Base-by-base conservation (phyloP, 2,888 invertebrate species). In the Ectropis crepuscularia region DNA sequence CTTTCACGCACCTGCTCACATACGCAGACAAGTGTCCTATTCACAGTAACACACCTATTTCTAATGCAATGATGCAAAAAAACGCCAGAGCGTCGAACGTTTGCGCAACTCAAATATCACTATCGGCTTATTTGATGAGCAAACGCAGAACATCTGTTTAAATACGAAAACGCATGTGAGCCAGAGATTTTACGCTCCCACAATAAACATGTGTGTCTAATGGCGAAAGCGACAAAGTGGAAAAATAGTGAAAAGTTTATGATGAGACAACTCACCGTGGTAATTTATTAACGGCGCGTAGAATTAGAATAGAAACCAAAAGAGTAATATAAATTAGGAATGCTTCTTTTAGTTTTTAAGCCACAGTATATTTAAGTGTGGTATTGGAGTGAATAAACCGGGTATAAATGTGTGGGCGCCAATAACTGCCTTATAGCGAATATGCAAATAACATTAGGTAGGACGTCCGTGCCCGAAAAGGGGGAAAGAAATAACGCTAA, bases 401-500 rank as follows among this genome's bases (percentile, higher is more conserved):
- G 69, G 72, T 72, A 43, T 11, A 74, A 70, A 51, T 38, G 82
- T 77, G 89, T 89, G 85, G 89, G 89, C 65, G 68, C 77, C 67
- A 72, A 75, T 77, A 80, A 81, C 79, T 76, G 72, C 77, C 80
- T 77, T 79, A 82, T 76, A 80, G 70, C 77, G 81, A 83, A 86
- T 85, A 90, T 89, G 89, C 86, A 86, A 88, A 90, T 87, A 77
- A 74, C 72, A 74, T 75, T 74, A 79, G 86, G 78, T 79, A 89
- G 90, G 90, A 89, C 86, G 90, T 90, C 90, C 89, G 89, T 77
- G 78, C 80, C 85, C 88, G 77, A 89, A 90, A 89, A 89, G 84
- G 92, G 86, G 81, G 86, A 83, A 89, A 86, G 83, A 86, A 87
- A 88, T 87, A 90, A 70, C 87, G 83, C 77, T 80, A 84, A 89